Evolutionary conservation across 1,140 invertebrate species (phyloP).

Genomic region (Coelopa frigida): DNA sequence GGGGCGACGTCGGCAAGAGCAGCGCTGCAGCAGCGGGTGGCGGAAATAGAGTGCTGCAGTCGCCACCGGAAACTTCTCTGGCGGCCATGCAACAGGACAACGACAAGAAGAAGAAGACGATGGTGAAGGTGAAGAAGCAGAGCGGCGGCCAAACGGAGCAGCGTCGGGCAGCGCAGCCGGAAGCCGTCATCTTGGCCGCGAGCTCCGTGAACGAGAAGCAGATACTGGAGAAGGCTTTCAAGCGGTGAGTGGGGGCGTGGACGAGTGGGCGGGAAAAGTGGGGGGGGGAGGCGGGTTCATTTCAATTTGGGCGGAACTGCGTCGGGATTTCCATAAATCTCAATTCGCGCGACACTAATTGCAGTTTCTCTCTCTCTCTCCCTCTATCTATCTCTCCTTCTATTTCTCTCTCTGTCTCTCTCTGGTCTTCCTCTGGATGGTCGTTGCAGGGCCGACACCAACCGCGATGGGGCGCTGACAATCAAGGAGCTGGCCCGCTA

Average conservation of each 20-base stretch:
- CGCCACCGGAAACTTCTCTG: constrained; percentile 2
- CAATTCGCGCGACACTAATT: background rate
- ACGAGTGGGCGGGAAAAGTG: constrained; percentile 8
- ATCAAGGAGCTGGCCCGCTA: constrained; percentile 62
- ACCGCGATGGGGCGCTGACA: constrained; percentile 55
- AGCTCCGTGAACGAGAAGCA: constrained; percentile 43
- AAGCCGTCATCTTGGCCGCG: constrained; percentile 43
- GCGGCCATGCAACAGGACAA: constrained; percentile 4
- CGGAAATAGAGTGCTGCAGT: constrained; percentile 8
- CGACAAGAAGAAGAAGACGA: background rate
- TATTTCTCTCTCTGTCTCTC: background rate
- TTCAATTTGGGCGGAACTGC: no score
- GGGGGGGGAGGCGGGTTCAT: background rate
- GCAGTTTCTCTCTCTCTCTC: background rate
- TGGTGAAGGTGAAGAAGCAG: background rate
- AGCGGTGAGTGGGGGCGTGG: constrained; percentile 31
- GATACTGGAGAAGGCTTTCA: constrained; percentile 43
- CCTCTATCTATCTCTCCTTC: background rate
- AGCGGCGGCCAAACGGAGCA: background rate
- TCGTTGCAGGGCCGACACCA: constrained; percentile 61
- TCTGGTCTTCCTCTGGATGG: no score
- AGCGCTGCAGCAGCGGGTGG: background rate
- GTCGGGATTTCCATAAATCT: no score
- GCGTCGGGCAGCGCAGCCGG: constrained; percentile 17
- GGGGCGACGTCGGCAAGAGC: constrained; percentile 15